Percentiles rank a stretch among this genome's conserved stretches.
Evolutionary conservation across 2,888 invertebrate species (phyloP).

Genomic region (Nipponacmea schrenckii): DNA sequence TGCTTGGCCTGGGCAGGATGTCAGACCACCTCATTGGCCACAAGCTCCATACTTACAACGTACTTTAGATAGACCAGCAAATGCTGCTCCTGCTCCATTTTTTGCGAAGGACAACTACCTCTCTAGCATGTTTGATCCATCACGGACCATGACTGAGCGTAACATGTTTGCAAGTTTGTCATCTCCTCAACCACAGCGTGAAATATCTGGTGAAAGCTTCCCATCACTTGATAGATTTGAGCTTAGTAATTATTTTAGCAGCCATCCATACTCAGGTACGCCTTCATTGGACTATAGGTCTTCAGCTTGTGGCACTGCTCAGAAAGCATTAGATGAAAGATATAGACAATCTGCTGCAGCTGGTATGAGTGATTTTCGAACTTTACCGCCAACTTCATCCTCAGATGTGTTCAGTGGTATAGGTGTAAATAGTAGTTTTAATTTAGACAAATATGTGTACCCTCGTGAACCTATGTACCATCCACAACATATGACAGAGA

Average conservation of each 20-base stretch:
- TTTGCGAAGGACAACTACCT: constrained; percentile 58
- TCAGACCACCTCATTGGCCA: constrained; percentile 54
- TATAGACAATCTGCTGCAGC: constrained; percentile 55
- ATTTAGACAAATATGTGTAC: constrained; percentile 64
- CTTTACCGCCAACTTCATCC: constrained; percentile 56
- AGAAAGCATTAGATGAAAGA: constrained; percentile 63
- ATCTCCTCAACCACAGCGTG: constrained; percentile 49
- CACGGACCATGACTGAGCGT: constrained; percentile 50
- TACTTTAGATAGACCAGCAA: constrained; percentile 46
- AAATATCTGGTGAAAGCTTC: constrained; percentile 52
- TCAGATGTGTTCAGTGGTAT: constrained; percentile 60
- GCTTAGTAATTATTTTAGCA: constrained; percentile 56
- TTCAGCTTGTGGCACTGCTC: constrained; percentile 46
- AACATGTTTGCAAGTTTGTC: constrained; percentile 56
- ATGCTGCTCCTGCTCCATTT: constrained; percentile 48
- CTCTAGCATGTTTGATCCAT: constrained; percentile 56
- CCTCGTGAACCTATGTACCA: constrained; percentile 61
- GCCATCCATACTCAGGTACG: constrained; percentile 51
- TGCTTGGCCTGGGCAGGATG: constrained; percentile 58
- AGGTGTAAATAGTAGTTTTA: constrained; percentile 54
- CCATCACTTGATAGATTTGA: constrained; percentile 54
- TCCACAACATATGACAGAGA: constrained; percentile 58
- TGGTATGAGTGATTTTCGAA: constrained; percentile 57
- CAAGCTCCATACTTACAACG: constrained; percentile 54
- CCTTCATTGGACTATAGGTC: constrained; percentile 57